phyloP scores from a whole-genome alignment of 2,797 vertebrate genomes.

The Propithecus perrieri region DNA sequence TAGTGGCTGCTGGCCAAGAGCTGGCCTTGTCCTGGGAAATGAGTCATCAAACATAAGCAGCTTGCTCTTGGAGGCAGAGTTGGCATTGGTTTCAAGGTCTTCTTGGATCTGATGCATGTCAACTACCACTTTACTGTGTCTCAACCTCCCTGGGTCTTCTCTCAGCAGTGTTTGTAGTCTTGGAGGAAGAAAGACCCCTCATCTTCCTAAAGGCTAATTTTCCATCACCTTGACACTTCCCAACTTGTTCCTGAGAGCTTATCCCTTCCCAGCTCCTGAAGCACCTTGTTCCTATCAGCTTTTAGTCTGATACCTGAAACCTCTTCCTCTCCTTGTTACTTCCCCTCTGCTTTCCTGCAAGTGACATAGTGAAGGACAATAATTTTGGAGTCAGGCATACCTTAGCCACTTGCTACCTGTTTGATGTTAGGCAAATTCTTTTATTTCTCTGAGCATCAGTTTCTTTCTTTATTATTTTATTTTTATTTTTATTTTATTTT shows the following conservation, averaged over 20 bases:
- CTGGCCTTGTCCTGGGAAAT: conserved; percentile 50
- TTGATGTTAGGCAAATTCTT: background rate
- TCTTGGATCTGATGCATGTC: conserved; percentile 1
- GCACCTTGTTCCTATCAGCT: background rate
- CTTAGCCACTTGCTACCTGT: background rate
- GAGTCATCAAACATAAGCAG: conserved; percentile 67
- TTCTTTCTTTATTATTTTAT: background rate
- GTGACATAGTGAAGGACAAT: background rate
- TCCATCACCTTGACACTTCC: background rate
- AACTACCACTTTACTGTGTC: background rate
- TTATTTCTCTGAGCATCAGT: background rate
- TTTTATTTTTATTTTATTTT: background rate
- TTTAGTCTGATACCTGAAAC: background rate
- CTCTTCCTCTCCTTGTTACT: background rate
- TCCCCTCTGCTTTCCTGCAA: background rate
- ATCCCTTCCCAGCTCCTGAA: background rate
- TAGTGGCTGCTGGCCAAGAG: conserved; percentile 54
- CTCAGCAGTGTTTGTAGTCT: background rate
- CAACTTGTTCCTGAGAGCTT: background rate
- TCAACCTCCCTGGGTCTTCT: background rate
- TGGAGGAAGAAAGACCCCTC: background rate
- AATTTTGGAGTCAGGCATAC: background rate
- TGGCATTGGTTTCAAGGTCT: conserved; percentile 56
- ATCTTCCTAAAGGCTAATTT: background rate
- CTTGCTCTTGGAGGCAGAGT: conserved; percentile 56